Conservation (phyloP, 2,113 vertebrate species). For the Trematocara nigrifrons region DNA sequence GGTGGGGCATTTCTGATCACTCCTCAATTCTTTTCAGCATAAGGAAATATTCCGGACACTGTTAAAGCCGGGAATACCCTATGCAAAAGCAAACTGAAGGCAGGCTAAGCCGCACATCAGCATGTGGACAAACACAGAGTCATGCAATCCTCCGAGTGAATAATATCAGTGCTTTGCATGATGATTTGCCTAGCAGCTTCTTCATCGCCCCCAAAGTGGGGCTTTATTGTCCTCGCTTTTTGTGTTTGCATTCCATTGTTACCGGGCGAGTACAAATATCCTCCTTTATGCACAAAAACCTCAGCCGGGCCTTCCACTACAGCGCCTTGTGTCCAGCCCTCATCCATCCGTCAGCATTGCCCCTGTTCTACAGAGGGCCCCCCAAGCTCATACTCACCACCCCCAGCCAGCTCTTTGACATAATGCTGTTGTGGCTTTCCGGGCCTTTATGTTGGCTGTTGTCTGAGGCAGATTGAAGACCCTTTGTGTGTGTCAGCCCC, state of each 20-base stretch:
- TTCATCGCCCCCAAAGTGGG: conserved; percentile 52
- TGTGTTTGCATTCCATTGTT: conserved; percentile 70
- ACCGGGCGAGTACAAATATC: conserved; percentile 68
- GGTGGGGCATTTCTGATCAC: conserved; percentile 41
- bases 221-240: conserved; percentile 54
- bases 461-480: conserved; percentile 69
- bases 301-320: conserved; percentile 26
- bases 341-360: conserved; percentile 67
- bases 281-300: conserved; percentile 49
- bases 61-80: conserved; percentile 53
- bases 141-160: conserved; percentile 44
- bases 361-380: conserved; percentile 37
- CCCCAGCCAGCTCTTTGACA: conserved; percentile 54
- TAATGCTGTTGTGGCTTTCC: conserved; percentile 64
- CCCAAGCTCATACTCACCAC: conserved; percentile 29
- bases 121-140: conserved; percentile 56
- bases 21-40: conserved; percentile 57
- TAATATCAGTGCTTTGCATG: conserved; percentile 74
- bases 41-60: conserved; percentile 69
- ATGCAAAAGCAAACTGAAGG: conserved; percentile 65
- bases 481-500: conserved; percentile 61
- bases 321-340: conserved; percentile 34
- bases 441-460: conserved; percentile 68
- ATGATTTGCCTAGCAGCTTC: conserved; percentile 72
- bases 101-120: conserved; percentile 57